Evolutionary conservation across 2,888 invertebrate genomes (phyloP), one percentile per base, ranked within the genome.

Genomic region (Neria commutata): DNA sequence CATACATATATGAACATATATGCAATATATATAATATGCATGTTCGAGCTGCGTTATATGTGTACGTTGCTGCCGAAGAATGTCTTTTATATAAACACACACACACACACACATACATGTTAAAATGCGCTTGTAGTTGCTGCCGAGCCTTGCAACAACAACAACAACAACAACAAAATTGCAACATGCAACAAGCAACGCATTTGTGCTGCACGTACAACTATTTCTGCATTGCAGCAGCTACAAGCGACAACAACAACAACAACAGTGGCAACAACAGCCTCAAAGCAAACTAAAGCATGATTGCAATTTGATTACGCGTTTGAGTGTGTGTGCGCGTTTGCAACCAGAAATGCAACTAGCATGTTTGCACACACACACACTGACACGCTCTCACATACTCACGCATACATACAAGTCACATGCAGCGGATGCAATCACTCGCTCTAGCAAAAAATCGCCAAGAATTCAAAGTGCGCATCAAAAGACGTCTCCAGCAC

Each of bases 261-360:
- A 34, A n/a, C n/a, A 23, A 25, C 53, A 50, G 62, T 67, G 67
- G 51, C 24, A 24, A 14, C n/a, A 40, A 40, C n/a, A n/a, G n/a
- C n/a, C n/a, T n/a, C 68, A 73, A 72, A n/a, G n/a, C 42, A 42
- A 42, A 37, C 37, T n/a, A n/a, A 64, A 73, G 73, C 64, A 69
- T 74, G 72, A 72, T 72, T 74, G 74, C 72, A 74, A 75, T 72
- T 72, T 72, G 72, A 72, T 72, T 72, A 75, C 74, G 72, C 76
- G 74, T 76, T 73, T 73, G 71, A 74, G 71, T 73, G 74, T 45
- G 29, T 26, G 29, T 23, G 45, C 21, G 14, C 25, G 17, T 45
- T 2, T 37, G 37, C 37, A 37, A 42, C 42, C 17, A 19, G 4
- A 37, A 37, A 37, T 37, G 42, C 42, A 42, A 5, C 42, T 42